Evolutionary conservation across 2,113 vertebrate genomes (phyloP).

Genomic region (Dryoscopus gambensis): DNA sequence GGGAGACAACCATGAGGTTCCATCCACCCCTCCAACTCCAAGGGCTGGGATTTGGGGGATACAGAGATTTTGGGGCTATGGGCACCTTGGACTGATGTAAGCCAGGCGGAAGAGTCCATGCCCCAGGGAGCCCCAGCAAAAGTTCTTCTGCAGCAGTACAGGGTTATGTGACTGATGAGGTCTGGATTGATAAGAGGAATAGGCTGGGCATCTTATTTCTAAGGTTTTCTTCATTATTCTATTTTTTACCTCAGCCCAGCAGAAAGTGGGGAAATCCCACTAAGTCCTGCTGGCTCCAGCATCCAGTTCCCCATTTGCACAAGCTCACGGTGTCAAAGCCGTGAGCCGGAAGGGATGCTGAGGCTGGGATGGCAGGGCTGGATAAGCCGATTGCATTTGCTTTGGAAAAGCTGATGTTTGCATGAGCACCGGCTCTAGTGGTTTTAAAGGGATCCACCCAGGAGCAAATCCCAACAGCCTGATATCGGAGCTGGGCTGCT

Average conservation of each 20-base stretch:
- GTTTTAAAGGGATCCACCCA: slow-evolving; percentile 19
- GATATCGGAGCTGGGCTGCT: neutral
- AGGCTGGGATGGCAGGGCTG: neutral
- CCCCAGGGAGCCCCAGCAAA: neutral
- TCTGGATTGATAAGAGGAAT: neutral
- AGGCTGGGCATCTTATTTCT: neutral
- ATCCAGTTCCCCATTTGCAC: neutral
- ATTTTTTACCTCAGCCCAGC: neutral
- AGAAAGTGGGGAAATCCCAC: slow-evolving; percentile 1
- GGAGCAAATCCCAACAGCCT: neutral
- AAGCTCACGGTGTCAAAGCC: neutral
- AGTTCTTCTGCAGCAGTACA: neutral
- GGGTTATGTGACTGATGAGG: accelerated
- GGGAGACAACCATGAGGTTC: neutral
- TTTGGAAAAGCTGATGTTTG: slow-evolving; percentile 43
- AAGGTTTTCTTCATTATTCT: neutral
- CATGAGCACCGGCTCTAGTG: neutral
- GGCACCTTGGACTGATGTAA: neutral
- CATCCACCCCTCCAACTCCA: neutral
- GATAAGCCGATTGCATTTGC: neutral
- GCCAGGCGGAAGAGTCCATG: neutral
- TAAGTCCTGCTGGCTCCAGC: neutral
- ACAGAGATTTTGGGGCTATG: neutral
- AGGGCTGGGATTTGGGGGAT: neutral
- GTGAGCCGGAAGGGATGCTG: neutral